Conservation (phyloP, 2,113 vertebrate species). For the Tautogolabrus adspersus region DNA sequence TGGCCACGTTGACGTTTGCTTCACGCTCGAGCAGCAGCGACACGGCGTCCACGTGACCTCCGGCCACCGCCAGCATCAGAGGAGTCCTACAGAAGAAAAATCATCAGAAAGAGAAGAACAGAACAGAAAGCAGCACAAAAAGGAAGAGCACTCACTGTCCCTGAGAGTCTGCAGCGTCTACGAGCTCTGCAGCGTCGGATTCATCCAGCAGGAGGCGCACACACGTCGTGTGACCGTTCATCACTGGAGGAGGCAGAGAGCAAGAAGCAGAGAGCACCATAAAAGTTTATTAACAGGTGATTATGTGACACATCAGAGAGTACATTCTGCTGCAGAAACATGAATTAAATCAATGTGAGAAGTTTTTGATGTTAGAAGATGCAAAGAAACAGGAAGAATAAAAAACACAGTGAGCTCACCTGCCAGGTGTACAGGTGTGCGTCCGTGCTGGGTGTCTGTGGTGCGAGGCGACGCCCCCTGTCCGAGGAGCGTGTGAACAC, state of each 20-base stretch:
- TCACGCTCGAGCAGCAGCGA: constrained; percentile 95
- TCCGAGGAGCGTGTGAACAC: constrained; percentile 92
- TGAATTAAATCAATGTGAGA: too few species aligned
- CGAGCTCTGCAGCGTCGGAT: constrained; percentile 86
- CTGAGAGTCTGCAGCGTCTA: constrained; percentile 91
- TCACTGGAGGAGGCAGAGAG: constrained; percentile 79
- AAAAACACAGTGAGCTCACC: constrained; percentile 75
- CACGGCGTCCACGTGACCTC: constrained; percentile 94
- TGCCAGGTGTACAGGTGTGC: constrained; percentile 92
- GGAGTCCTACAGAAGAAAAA: constrained; percentile 86
- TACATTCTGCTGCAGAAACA: too few species aligned
- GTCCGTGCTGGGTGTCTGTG: constrained; percentile 87
- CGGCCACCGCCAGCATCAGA: constrained; percentile 95
- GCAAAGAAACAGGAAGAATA: neutral
- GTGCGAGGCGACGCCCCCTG: constrained; percentile 92
- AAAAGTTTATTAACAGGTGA: neutral
- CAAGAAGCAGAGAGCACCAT: neutral
- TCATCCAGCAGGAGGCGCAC: constrained; percentile 93
- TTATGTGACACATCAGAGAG: neutral
- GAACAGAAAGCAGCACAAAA: neutral
- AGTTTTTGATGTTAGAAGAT: neutral
- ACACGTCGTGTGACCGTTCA: constrained; percentile 95
- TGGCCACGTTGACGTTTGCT: constrained; percentile 88
- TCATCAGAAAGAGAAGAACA: neutral
- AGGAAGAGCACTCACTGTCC: constrained; percentile 91